Percentiles rank a stretch among this genome's conserved stretches.
phyloP scores from a whole-genome alignment of 2,888 invertebrate genomes.

The Eurytoma californica region DNA sequence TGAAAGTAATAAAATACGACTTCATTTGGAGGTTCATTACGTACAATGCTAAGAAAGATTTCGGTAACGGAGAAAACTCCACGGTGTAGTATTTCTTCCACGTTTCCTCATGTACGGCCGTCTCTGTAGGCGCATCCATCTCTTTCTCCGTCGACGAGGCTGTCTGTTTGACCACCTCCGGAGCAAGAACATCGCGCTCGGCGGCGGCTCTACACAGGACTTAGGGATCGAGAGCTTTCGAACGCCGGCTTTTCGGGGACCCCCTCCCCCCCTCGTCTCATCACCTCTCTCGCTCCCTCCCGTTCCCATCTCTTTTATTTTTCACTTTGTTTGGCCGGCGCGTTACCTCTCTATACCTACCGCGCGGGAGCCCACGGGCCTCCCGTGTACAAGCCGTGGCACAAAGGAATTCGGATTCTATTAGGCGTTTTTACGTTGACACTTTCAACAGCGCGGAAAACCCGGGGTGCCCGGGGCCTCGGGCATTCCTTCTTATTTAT shows the following conservation, averaged over 20 bases:
- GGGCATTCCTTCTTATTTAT: constrained; percentile 36
- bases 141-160: constrained; percentile 27
- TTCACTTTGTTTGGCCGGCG: constrained; percentile 5
- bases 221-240: constrained; percentile 44
- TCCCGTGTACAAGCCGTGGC: constrained; percentile 7
- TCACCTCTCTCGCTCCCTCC: constrained; percentile 9
- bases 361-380: constrained; percentile 2
- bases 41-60: constrained; percentile 33
- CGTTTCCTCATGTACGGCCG: constrained; percentile 37
- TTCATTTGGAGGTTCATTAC: constrained; percentile 27
- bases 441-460: constrained; percentile 44
- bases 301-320: neutral
- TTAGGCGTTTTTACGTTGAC: constrained; percentile 54
- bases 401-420: constrained; percentile 50
- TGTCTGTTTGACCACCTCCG: constrained; percentile 53
- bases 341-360: constrained; percentile 11
- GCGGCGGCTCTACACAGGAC: constrained; percentile 28
- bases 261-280: constrained; percentile 2
- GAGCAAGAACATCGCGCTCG: constrained; percentile 37
- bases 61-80: constrained; percentile 44
- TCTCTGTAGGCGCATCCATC: constrained; percentile 44
- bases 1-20: neutral
- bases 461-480: neutral
- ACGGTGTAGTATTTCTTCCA: constrained; percentile 35
- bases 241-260: constrained; percentile 46